These are phyloP conservation scores for Escarpia spicata DNA, from an alignment of 2,888 invertebrate species.

Conservation along the genomic window DNA sequence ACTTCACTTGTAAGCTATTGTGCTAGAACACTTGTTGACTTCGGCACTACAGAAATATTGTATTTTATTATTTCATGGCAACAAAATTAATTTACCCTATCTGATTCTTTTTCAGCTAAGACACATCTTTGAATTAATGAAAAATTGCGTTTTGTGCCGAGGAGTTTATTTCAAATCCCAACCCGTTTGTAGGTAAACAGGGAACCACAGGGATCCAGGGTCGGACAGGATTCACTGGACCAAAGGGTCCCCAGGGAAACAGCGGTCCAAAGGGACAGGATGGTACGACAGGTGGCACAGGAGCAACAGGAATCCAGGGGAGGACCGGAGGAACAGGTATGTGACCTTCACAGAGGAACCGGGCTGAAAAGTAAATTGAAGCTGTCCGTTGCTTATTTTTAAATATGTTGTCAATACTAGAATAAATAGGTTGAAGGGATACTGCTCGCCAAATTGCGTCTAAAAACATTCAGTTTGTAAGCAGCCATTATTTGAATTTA, in stretches of 20 bases:
- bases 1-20: too few species aligned
- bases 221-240: neutral
- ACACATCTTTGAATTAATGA: neutral
- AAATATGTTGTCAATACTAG: too few species aligned
- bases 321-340: neutral
- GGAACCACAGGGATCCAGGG: neutral
- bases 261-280: neutral
- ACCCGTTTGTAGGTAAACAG: neutral
- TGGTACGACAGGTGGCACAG: neutral
- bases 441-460: too few species aligned
- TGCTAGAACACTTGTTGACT: too few species aligned
- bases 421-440: too few species aligned
- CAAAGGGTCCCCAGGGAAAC: conserved; percentile 14
- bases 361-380: too few species aligned
- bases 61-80: neutral
- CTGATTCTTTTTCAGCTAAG: neutral
- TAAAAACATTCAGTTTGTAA: too few species aligned
- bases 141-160: neutral
- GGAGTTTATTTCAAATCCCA: neutral
- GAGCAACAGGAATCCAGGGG: neutral
- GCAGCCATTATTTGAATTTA: too few species aligned
- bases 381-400: too few species aligned
- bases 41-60: too few species aligned
- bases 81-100: neutral
- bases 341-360: neutral